phyloP scores from a whole-genome alignment of 1,140 invertebrate genomes.

The Drosophila tani region DNA sequence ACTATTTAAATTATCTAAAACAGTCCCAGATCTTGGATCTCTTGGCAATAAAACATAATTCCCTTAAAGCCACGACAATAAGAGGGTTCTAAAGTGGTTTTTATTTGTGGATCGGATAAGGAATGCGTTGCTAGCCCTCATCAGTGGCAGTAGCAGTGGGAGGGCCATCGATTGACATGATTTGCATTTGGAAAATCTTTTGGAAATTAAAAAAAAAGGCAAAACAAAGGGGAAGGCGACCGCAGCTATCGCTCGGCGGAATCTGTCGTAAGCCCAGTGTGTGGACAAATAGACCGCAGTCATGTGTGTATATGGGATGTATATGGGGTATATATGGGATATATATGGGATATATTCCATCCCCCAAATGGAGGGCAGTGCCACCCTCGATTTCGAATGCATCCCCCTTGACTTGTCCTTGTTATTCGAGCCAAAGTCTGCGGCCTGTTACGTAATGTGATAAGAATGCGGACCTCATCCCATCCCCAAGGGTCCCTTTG shows the following conservation, averaged over 20 bases:
- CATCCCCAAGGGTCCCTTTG: constrained; percentile 16
- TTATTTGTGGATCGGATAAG: constrained; percentile 25
- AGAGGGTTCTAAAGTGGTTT: constrained; percentile 17
- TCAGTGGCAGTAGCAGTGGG: neutral
- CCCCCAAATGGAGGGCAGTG: constrained; percentile 4
- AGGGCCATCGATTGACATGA: constrained; percentile 35
- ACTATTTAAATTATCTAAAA: neutral
- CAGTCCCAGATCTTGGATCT: neutral
- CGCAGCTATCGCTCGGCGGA: constrained; percentile 46
- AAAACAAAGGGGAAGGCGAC: constrained; percentile 49
- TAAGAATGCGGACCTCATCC: constrained; percentile 61
- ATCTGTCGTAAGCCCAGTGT: constrained; percentile 45
- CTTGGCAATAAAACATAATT: constrained; percentile 20
- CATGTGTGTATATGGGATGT: constrained; percentile 3
- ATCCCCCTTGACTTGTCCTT: constrained; percentile 16
- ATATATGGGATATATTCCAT: constrained; percentile 11
- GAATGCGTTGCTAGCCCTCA: constrained; percentile 5
- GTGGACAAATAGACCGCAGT: constrained; percentile 23
- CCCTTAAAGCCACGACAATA: constrained; percentile 3
- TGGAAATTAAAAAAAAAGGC: constrained; percentile 61
- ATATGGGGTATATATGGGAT: constrained; percentile 1
- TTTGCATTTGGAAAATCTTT: constrained; percentile 71
- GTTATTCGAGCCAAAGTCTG: constrained; percentile 77
- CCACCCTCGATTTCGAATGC: constrained; percentile 28
- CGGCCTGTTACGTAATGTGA: constrained; percentile 80